Base-by-base conservation (phyloP, 1,140 invertebrate species). In the Achatina immaculata region DNA sequence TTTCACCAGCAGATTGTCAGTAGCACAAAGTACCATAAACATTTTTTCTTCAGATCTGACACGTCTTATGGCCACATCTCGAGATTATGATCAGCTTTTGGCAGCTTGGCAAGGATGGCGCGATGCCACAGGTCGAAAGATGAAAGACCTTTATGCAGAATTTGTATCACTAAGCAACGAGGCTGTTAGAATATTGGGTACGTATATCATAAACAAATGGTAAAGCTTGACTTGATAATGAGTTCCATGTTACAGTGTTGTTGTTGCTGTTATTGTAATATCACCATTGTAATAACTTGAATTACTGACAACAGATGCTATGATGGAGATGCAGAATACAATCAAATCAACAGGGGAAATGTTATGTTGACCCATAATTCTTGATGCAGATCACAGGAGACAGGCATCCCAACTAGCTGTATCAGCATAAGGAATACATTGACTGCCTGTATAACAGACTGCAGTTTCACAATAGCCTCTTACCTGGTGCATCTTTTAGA, bases 151-250 rank as follows among this genome's bases (percentile, higher is more conserved):
- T 81, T 97, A 95, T 85, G 93, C 94, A 88, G 92, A 94, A 92
- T 96, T 95, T 86, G 93, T 96, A 0, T 93, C 95, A 83, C 90
- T 97, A 16, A 94, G 94, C 0, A 97, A 97, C 89, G 93, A 95
- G 89, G 96, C 95, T 0, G 94, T 96, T 6, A 36, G n/a, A 43
- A 82, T 82, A 51, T 42, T 84, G 40, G 86, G 86, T 88, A 78
- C 76, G 85, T 34, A 31, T 28, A 55, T 58, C 38, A 2, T 74
- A 24, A 14, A 24, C 24, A 51, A 51, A 51, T 51, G 11, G 24
- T 11, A 14, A 24, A 14, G 11, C 11, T 14, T 14, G 11, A 11
- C 11, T 51, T 11, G 11, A 24, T 51, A 51, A 51, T 14, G 11
- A 14, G 24, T 51, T 51, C 11, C 24, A 11, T 14, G 24, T 14